Base-by-base conservation (phyloP, 2,888 invertebrate species). In the Phalera bucephala region DNA sequence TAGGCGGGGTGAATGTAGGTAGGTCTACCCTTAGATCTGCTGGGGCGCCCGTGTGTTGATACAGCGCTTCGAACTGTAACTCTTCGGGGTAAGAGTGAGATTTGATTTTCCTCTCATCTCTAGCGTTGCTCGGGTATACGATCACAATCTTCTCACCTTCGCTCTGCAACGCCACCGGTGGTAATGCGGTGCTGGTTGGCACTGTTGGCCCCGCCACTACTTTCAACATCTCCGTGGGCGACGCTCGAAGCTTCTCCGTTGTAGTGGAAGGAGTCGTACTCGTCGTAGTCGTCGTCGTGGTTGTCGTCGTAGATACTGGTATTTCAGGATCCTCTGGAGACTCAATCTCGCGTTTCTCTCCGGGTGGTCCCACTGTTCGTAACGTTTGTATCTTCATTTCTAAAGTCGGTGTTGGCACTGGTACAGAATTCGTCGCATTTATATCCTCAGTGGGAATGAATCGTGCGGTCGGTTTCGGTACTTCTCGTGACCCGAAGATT, bases 401-500 rank as follows among this genome's bases (percentile, higher is more conserved):
- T 30, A 90, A 55, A 1, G 89, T 89, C 0, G 90, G 89, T 31
- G 84, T 84, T n/a, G 89, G 88, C 0, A 88, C 63, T 2, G 81
- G 81, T 6, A 77, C 78, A 1, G 83, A 76, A 45, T 69, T 75
- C 0, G 84, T 85, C 1, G 64, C 56, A 48, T 84, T 85, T 2
- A 69, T 45, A 11, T 82, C 74, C 31, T 88, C 83, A 23, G 92
- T 92, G 1, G 94, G 94, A 42, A 94, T 93, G 56, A 93, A 94
- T 32, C 93, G 91, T 0, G 93, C 91, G 3, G 88, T 86, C 2
- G 91, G 85, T 43, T 80, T 91, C 25, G 84, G 80, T 5, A 77
- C 60, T 48, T 90, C 89, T 10, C 84, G 73, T 1, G 78, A 72
- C 2, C 91, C 91, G 54, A 92, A 92, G 51, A 92, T 91, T 6